Conservation (phyloP, 2,888 invertebrate genomes). For the Allygus modestus region DNA sequence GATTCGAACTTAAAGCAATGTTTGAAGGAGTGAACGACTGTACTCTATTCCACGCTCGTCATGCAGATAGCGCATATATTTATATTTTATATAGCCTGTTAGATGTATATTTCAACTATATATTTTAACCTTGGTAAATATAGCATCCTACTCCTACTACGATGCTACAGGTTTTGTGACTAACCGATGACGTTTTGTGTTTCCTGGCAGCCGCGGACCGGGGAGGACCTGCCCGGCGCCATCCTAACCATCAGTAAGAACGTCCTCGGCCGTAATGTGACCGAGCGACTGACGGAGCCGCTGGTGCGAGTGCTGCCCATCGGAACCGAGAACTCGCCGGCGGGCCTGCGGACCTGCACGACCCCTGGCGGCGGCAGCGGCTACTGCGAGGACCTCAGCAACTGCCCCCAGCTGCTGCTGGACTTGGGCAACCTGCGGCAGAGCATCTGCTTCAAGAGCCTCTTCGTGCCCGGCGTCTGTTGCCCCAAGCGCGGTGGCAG, state of each 20-base stretch:
- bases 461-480: conserved; percentile 95
- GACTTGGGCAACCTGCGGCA: conserved; percentile 89
- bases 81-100: too few species aligned
- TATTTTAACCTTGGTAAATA: too few species aligned
- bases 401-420: conserved; percentile 90
- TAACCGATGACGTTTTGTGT: too few species aligned
- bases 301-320: conserved; percentile 78
- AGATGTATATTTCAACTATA: too few species aligned
- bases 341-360: conserved; percentile 78
- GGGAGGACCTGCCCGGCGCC: conserved; percentile 83
- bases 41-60: too few species aligned
- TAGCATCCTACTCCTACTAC: too few species aligned
- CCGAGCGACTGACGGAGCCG: conserved; percentile 86
- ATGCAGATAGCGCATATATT: too few species aligned
- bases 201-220: conserved; percentile 57
- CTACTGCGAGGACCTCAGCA: conserved; percentile 91
- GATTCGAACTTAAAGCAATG: too few species aligned
- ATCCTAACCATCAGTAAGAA: conserved; percentile 89
- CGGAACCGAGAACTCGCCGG: conserved; percentile 62
- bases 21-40: too few species aligned
- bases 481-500: conserved; percentile 79
- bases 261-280: conserved; percentile 87
- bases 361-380: conserved; percentile 90
- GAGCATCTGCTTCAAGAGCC: conserved; percentile 93
- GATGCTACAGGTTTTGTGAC: too few species aligned